These are phyloP conservation scores for Nasua narica DNA, from an alignment of 2,797 vertebrate genomes.

Conservation along the genomic window DNA sequence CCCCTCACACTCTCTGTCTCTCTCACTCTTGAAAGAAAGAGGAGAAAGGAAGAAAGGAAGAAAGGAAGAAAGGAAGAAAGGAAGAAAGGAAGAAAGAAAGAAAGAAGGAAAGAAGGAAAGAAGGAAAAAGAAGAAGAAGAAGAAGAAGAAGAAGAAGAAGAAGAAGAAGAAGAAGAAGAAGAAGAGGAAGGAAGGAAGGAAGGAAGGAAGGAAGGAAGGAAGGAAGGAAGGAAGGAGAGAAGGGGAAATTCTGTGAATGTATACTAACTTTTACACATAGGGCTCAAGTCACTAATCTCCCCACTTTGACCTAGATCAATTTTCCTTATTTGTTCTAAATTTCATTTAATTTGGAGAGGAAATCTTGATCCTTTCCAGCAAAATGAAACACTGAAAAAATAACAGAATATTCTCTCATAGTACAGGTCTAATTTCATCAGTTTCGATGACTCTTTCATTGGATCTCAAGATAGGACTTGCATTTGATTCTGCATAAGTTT, in stretches of 20 bases:
- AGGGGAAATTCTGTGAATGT: neutral
- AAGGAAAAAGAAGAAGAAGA: too few species aligned
- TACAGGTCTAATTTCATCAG: neutral
- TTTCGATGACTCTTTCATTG: neutral
- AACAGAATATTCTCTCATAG: neutral
- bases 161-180: too few species aligned
- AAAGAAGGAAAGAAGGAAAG: too few species aligned
- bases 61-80: neutral
- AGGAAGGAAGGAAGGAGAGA: too few species aligned
- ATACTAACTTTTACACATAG: neutral
- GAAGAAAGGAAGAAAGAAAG: rapidly evolving
- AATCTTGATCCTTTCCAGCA: neutral
- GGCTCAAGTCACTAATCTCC: neutral
- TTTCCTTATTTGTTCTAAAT: neutral
- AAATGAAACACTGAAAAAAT: neutral
- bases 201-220: too few species aligned
- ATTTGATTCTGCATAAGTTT: neutral
- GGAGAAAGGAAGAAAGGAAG: too few species aligned
- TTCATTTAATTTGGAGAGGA: neutral
- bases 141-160: too few species aligned
- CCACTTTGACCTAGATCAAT: neutral
- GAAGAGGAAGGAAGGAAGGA: too few species aligned
- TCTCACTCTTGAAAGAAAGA: too few species aligned
- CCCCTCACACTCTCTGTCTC: neutral
- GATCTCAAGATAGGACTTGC: neutral